Evolutionary conservation across 2,113 vertebrate species (phyloP), one percentile per base, ranked within the genome.

Genomic region (Dasyprocta punctata): DNA sequence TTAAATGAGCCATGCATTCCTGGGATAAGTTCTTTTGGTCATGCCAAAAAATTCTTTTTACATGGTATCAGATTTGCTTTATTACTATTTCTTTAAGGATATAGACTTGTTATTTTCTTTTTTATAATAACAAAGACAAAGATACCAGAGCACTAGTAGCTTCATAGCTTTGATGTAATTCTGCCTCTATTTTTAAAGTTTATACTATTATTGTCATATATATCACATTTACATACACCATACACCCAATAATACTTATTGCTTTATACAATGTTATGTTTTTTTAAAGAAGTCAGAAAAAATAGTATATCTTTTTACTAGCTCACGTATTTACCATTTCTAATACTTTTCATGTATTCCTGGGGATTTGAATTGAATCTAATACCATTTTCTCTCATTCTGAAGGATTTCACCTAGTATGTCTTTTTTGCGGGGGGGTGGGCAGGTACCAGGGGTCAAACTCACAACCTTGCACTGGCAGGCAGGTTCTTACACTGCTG

Each of bases 261-360:
- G 17, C 47, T 92, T 89, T 77, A 58, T 16, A 78, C 9, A 38
- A 14, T 56, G 8, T 56, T 80, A 52, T 17, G 5, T 89, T 22
- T 92, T 92, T 86, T 87, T 65, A 80, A 84, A 67, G 24, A 92
- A 83, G 44, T 90, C 73, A 81, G 49, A 65, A 92, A 24, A 92
- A 54, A 93, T 91, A 8, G 80, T 52, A 95, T 77, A 19, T 12
- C 82, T 86, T 63, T 92, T 84, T 71, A 58, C n/a, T 89, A 84
- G 36, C 17, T 7, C 12, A 83, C 1, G n/a, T 60, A 75, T 52
- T 92, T 84, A 71, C 56, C 44, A 86, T 81, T 89, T 89, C 71
- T 69, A 6, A 86, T 38, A 17, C 22, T 36, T 22, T 80, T 78
- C 33, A 82, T 67, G 82, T 89, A 63, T 69, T 92, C 26, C 36